Evolutionary conservation across 2,113 vertebrate genomes (phyloP), one percentile per base, ranked within the genome.

Genomic region (Melanocharis versteri): DNA sequence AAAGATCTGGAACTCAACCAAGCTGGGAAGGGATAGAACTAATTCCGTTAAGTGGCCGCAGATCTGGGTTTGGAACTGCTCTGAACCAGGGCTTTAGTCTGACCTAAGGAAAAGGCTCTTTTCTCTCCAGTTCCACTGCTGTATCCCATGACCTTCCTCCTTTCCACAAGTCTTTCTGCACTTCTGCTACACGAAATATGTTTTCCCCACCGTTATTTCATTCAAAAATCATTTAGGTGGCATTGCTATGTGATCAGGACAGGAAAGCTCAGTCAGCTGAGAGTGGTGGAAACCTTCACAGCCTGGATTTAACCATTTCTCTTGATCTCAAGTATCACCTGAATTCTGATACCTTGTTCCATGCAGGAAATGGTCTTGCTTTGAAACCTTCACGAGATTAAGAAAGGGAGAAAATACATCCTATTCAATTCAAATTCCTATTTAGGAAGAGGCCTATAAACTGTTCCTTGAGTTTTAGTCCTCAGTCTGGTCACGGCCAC

Each of bases 1-100:
- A 61, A 61, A 57, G 78, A 83, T 30, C 26, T 92, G 95, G 82
- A 95, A 87, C 35, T 72, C 85, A 48, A 87, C 56, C 83, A 95
- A 65, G 62, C 13, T 0, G 5, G 71, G 82, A 42, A 35, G 15
- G 54, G 73, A 73, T 0, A 53, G 54, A 75, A 81, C 33, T 58
- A 82, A 82, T 90, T 93, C 78, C 87, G 54, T 83, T 82, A 92
- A 93, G 78, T 26, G 72, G 48, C 24, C 57, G 44, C 60, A 88
- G 89, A 73, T 71, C 50, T 61, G 61, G 44, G 22, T 11, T 68
- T 45, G 62, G 69, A 94, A 15, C 51, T 71, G 68, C 69, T 68
- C 45, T 70, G 62, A 69, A 44, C 19, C 47, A 48, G 79, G 65
- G 75, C 77, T 93, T 65, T 37, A 11, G 51, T 81, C 16, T 51